Conservation (phyloP, 1,140 invertebrate genomes). For the Brachionus rotundiformis region DNA sequence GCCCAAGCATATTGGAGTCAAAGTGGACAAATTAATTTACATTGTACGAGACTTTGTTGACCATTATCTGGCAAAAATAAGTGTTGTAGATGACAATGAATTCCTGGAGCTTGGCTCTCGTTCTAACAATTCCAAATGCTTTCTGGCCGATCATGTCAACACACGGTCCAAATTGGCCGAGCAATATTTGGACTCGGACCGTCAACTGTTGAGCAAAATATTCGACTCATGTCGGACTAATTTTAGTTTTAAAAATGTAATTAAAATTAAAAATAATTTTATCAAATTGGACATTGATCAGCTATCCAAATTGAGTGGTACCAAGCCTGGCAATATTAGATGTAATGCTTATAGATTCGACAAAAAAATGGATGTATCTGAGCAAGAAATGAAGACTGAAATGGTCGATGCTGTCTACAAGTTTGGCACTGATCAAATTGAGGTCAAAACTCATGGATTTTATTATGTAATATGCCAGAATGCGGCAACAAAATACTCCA, state of each 20-base stretch:
- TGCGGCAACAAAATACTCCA: neutral
- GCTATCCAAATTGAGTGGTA: neutral
- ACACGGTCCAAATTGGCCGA: constrained; percentile 17
- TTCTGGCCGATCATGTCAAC: neutral
- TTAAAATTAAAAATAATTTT: neutral
- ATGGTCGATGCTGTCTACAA: neutral
- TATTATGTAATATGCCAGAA: constrained; percentile 40
- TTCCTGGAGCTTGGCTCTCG: neutral
- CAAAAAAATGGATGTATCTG: neutral
- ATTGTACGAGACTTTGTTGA: constrained; percentile 8
- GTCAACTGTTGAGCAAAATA: neutral
- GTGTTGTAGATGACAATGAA: neutral
- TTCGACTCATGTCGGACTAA: neutral
- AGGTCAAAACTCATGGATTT: neutral
- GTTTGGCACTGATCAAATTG: neutral
- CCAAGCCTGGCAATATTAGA: neutral
- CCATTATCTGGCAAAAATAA: neutral
- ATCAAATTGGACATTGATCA: neutral
- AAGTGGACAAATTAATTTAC: constrained; percentile 18
- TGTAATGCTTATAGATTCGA: constrained; percentile 11
- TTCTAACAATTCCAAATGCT: neutral
- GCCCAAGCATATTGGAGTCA: neutral
- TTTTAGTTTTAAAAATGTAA: neutral
- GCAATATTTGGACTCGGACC: neutral
- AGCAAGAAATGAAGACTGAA: neutral